Evolutionary conservation across 2,888 invertebrate species (phyloP).

Genomic region (Odontothrips loti): DNA sequence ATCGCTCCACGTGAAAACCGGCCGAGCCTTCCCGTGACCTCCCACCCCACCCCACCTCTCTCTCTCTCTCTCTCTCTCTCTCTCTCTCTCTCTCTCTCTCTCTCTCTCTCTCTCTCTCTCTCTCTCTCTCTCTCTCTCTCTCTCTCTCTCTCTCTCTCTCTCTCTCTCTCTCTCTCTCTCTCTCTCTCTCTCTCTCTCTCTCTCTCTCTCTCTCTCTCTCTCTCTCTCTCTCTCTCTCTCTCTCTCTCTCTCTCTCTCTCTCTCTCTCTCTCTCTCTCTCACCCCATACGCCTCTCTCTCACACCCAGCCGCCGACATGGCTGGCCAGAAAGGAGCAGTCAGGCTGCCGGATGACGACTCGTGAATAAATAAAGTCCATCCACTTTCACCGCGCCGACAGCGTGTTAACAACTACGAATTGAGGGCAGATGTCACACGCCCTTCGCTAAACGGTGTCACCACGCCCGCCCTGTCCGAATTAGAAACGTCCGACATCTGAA

Average conservation of each 20-base stretch:
- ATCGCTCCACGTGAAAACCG: neutral
- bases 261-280: neutral
- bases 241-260: conserved; percentile 1
- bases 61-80: neutral
- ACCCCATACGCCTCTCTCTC: neutral
- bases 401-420: too few relatives aligned
- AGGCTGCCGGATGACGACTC: too few relatives aligned
- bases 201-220: neutral
- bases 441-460: too few relatives aligned
- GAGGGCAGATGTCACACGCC: too few relatives aligned
- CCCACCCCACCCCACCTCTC: neutral
- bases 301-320: neutral
- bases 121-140: neutral
- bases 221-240: neutral
- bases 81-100: neutral
- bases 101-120: conserved; percentile 1
- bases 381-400: too few relatives aligned
- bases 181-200: neutral
- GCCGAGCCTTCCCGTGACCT: neutral
- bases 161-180: neutral
- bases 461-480: too few relatives aligned
- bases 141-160: neutral
- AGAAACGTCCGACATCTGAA: too few relatives aligned
- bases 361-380: too few relatives aligned
- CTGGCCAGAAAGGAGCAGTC: too few relatives aligned